Evolutionary conservation across 2,888 invertebrate species (phyloP).

Genomic region (Limnephilus marmoratus): DNA sequence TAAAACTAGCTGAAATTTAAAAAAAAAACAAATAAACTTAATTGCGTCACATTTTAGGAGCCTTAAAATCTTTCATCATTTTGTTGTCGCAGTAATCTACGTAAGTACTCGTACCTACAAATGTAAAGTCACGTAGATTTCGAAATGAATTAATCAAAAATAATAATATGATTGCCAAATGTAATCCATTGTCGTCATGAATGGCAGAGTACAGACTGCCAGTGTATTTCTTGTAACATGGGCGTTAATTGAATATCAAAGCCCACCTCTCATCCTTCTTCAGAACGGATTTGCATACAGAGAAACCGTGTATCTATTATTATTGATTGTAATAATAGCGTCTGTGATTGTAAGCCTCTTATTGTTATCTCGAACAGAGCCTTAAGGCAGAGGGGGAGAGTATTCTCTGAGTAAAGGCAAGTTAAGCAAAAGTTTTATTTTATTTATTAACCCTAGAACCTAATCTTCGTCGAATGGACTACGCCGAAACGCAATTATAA

Average conservation of each 20-base stretch:
- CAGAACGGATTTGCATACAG: conserved; percentile 7
- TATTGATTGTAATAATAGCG: background rate
- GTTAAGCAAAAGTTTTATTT: background rate
- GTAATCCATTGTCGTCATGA: conserved; percentile 1
- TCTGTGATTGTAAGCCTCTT: conserved; percentile 11
- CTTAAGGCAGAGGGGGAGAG: background rate
- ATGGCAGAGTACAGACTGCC: background rate
- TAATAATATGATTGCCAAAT: background rate
- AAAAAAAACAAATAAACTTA: background rate
- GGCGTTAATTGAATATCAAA: conserved; percentile 5
- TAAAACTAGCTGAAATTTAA: too few relatives aligned
- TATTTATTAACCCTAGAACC: too few relatives aligned
- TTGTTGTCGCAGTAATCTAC: background rate
- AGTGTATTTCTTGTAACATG: background rate
- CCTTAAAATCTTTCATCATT: background rate
- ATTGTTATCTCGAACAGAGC: background rate
- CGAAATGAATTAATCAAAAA: background rate
- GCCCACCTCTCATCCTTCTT: conserved; percentile 8
- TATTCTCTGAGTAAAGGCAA: background rate
- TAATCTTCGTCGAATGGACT: too few relatives aligned
- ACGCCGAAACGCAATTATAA: too few relatives aligned
- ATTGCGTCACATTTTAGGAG: background rate
- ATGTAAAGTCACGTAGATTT: background rate
- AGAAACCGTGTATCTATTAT: background rate
- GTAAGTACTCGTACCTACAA: background rate